A percentile compares a stretch with the other conserved stretches of the same genome.
Conservation (phyloP, 2,797 vertebrate species). For the Lophius americanus region DNA sequence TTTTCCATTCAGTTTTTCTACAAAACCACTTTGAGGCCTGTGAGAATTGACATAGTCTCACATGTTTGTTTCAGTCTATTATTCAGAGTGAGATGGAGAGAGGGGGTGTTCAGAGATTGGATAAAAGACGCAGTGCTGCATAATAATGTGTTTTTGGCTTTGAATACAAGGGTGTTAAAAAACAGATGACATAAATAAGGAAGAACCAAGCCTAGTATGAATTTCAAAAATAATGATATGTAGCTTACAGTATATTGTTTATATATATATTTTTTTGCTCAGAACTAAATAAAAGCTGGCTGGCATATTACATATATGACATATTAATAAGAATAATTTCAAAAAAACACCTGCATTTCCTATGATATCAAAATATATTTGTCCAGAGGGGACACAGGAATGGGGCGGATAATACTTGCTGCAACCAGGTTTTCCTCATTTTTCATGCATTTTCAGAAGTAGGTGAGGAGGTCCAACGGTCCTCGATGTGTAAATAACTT, state of each 20-base stretch:
- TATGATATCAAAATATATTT: too few species aligned
- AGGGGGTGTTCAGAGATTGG: constrained; percentile 20
- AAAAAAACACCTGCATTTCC: too few species aligned
- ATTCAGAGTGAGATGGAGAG: constrained; percentile 1
- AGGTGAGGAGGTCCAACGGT: too few species aligned
- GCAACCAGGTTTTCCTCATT: too few species aligned
- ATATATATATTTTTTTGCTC: constrained; percentile 4
- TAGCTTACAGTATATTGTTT: background rate
- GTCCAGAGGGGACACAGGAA: too few species aligned
- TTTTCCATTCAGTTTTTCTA: constrained; percentile 41
- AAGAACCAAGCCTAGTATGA: background rate
- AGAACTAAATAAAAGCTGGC: constrained; percentile 8
- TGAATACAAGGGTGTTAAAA: background rate
- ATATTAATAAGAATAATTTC: too few species aligned
- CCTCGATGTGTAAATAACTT: too few species aligned
- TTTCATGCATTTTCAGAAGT: too few species aligned
- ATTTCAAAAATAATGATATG: constrained; percentile 27
- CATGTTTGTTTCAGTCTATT: constrained; percentile 41
- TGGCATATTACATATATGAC: background rate
- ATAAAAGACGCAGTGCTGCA: background rate
- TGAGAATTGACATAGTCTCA: constrained; percentile 37
- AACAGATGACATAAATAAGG: constrained; percentile 13
- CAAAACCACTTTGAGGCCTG: constrained; percentile 44
- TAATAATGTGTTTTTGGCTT: background rate
- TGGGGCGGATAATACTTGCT: too few species aligned